Evolutionary conservation across 92 coral and sea anemone species (phyloP).

Genomic region (Siderastrea siderea): DNA sequence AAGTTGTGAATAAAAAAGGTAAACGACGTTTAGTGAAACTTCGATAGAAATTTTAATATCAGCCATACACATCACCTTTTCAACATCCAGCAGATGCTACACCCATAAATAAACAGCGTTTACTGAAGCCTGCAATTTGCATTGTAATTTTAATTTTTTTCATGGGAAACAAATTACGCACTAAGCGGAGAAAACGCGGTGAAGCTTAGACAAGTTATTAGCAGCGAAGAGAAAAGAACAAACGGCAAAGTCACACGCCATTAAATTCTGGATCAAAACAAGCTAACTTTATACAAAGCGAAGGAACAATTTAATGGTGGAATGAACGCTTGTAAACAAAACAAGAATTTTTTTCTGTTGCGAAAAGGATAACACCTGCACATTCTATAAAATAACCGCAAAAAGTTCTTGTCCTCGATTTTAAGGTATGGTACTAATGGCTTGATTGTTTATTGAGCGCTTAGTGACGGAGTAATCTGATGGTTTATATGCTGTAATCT

Average conservation of each 20-base stretch:
- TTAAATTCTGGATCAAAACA: background rate
- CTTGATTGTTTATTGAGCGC: background rate
- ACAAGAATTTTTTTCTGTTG: background rate
- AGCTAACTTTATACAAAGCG: background rate
- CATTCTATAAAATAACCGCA: background rate
- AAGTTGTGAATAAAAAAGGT: too few species aligned
- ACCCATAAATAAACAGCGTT: background rate
- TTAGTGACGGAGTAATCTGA: constrained; percentile 13
- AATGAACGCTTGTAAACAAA: background rate
- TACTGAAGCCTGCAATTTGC: background rate
- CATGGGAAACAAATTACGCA: background rate
- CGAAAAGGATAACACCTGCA: background rate
- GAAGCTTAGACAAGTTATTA: constrained; percentile 11
- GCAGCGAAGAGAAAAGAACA: background rate
- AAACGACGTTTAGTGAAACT: too few species aligned
- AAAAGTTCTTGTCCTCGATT: background rate
- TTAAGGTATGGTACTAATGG: background rate
- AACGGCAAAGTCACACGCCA: background rate
- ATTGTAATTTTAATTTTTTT: background rate
- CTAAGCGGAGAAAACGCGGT: background rate
- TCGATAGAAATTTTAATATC: background rate
- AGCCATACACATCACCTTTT: background rate
- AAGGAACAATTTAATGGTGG: background rate
- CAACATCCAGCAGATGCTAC: background rate
- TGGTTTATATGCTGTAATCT: background rate